These are phyloP conservation scores for Griposia aprilina DNA, from an alignment of 2,888 invertebrate species.

Conservation along the genomic window DNA sequence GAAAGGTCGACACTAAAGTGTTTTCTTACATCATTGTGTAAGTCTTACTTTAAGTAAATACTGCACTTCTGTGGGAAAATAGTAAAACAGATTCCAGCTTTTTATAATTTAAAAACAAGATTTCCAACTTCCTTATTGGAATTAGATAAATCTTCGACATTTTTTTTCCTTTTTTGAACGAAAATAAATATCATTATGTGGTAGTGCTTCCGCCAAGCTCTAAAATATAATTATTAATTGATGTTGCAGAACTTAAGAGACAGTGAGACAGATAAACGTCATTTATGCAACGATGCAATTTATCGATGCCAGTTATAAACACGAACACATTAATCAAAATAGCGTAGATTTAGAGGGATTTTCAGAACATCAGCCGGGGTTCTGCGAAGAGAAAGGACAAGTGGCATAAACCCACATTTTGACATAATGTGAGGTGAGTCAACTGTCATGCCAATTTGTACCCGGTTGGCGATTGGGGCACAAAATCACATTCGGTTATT, in stretches of 20 bases:
- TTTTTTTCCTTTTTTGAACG: not conserved
- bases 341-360: not conserved
- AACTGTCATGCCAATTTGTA: not conserved
- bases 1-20: conserved; percentile 56
- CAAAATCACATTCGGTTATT: not conserved
- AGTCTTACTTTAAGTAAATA: conserved; percentile 16
- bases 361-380: not conserved
- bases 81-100: conserved; percentile 22
- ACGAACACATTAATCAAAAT: not conserved
- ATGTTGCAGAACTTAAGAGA: not conserved
- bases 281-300: not conserved
- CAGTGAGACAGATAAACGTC: not conserved
- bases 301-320: not conserved
- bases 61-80: conserved; percentile 38
- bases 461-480: not conserved
- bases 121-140: conserved; percentile 26
- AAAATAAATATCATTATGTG: not conserved
- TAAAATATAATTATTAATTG: not conserved
- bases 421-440: not conserved
- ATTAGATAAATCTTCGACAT: conserved; percentile 19
- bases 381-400: not conserved
- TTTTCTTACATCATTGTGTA: conserved; percentile 47
- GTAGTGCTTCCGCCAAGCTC: not conserved
- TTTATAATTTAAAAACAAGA: conserved; percentile 1
- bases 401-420: not conserved